Conservation (phyloP, 2,888 invertebrate species). For the Hybos culiciformis region DNA sequence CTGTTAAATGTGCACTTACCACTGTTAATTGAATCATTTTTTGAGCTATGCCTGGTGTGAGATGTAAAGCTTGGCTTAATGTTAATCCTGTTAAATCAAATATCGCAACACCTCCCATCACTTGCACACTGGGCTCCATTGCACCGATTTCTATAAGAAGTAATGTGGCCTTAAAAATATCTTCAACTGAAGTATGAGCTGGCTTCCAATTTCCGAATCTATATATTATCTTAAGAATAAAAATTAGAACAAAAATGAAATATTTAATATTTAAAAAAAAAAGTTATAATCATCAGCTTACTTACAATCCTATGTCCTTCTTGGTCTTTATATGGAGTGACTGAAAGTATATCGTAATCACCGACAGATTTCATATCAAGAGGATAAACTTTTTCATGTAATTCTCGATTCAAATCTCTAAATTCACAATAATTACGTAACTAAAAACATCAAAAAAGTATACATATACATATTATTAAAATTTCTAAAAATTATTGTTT, state of each 20-base stretch:
- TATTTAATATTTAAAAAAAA: too few species aligned
- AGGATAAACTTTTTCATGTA: constrained; percentile 53
- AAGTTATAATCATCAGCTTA: too few species aligned
- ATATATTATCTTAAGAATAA: constrained; percentile 52
- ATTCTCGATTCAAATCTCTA: constrained; percentile 54
- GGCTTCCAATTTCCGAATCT: constrained; percentile 68
- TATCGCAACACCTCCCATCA: constrained; percentile 60
- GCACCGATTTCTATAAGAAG: constrained; percentile 58
- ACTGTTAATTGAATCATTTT: constrained; percentile 56
- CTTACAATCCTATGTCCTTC: constrained; percentile 53
- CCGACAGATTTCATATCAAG: constrained; percentile 49
- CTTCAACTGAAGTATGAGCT: constrained; percentile 46
- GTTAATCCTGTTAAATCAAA: constrained; percentile 61
- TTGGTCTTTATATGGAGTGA: constrained; percentile 64
- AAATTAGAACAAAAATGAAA: too few species aligned
- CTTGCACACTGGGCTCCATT: constrained; percentile 59
- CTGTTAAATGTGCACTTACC: constrained; percentile 40
- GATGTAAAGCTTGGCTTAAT: constrained; percentile 56
- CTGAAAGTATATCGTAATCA: constrained; percentile 52
- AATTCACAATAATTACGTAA: constrained; percentile 63
- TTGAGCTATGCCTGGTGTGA: constrained; percentile 55
- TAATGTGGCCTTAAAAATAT: constrained; percentile 58
- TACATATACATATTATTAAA: background rate
- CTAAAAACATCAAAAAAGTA: constrained; percentile 17
- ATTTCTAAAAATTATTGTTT: background rate